Conservation (phyloP, 2,797 vertebrate species). For the Sphaeramia orbicularis region DNA sequence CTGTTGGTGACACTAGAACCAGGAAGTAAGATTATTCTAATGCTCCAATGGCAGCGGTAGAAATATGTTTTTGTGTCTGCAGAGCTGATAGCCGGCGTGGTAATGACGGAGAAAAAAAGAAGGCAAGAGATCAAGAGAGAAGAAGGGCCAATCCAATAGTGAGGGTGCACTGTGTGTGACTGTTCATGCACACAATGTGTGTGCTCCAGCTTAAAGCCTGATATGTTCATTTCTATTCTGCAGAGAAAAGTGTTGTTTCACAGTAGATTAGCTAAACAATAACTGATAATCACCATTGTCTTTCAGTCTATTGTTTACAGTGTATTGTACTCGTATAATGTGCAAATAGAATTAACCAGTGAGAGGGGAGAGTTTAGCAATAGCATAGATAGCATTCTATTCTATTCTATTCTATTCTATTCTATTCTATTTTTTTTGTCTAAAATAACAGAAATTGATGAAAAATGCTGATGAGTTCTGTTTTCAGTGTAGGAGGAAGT, state of each 20-base stretch:
- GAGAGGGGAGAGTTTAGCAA: conserved; percentile 1
- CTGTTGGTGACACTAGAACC: conserved; percentile 41
- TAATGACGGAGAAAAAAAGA: conserved; percentile 10
- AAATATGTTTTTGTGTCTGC: conserved; percentile 14
- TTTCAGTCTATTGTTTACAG: conserved; percentile 43
- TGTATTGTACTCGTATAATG: conserved; percentile 39
- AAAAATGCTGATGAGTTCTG: too few species aligned
- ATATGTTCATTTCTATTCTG: conserved; percentile 46
- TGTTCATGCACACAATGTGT: conserved; percentile 1
- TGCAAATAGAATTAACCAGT: conserved; percentile 65
- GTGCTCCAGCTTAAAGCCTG: conserved; percentile 37
- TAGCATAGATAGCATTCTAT: conserved; percentile 7
- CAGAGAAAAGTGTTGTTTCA: conserved; percentile 60
- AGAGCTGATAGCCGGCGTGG: neutral
- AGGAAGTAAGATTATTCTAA: conserved; percentile 43
- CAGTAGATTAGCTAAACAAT: conserved; percentile 75
- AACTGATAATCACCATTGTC: conserved; percentile 71
- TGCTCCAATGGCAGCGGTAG: conserved; percentile 13
- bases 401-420: neutral
- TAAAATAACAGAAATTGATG: too few species aligned
- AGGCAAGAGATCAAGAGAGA: conserved; percentile 22
- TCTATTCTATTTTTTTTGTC: neutral
- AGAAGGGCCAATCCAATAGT: conserved; percentile 43
- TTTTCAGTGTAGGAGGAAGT: too few species aligned
- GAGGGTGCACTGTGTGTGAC: conserved; percentile 19